These are phyloP conservation scores for Pseudomyrmex concolor DNA, from an alignment of 1,140 invertebrate genomes.

Conservation along the genomic window DNA sequence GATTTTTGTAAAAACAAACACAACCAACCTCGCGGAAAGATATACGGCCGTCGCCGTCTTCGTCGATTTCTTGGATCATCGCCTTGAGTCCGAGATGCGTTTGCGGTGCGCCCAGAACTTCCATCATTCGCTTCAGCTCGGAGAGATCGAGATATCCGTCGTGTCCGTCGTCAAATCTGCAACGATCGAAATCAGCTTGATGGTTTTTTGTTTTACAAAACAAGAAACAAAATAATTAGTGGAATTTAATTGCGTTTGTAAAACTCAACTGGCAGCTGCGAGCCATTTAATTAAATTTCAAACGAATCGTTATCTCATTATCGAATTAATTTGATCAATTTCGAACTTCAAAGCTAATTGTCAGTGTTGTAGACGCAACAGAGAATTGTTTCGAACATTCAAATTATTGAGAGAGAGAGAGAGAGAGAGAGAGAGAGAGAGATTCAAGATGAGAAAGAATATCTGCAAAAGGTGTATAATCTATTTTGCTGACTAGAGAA, in stretches of 20 bases:
- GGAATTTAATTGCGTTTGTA: too few relatives aligned
- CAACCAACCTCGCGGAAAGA: slow-evolving; percentile 93
- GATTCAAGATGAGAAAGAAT: neutral
- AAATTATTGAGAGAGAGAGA: neutral
- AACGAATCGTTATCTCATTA: neutral
- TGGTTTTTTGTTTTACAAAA: too few relatives aligned
- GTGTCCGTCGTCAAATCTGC: slow-evolving; percentile 94
- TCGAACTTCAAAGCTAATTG: neutral
- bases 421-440: too few relatives aligned
- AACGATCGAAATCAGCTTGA: slow-evolving; percentile 73
- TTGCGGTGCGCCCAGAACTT: slow-evolving; percentile 96
- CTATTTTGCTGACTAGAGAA: slow-evolving; percentile 23
- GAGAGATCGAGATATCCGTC: slow-evolving; percentile 95
- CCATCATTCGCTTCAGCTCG: slow-evolving; percentile 98
- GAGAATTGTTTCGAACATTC: neutral
- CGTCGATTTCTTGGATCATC: slow-evolving; percentile 98
- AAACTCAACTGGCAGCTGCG: too few relatives aligned
- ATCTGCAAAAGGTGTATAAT: slow-evolving; percentile 7
- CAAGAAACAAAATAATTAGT: too few relatives aligned
- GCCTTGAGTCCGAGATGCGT: slow-evolving; percentile 96
- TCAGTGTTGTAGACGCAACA: too few relatives aligned
- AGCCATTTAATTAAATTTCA: neutral
- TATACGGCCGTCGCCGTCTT: slow-evolving; percentile 94
- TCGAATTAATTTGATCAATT: neutral
- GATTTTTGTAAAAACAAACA: slow-evolving; percentile 30